These are phyloP conservation scores for Rhegmatorhina hoffmannsi DNA, from an alignment of 2,113 vertebrate species.

Conservation along the genomic window DNA sequence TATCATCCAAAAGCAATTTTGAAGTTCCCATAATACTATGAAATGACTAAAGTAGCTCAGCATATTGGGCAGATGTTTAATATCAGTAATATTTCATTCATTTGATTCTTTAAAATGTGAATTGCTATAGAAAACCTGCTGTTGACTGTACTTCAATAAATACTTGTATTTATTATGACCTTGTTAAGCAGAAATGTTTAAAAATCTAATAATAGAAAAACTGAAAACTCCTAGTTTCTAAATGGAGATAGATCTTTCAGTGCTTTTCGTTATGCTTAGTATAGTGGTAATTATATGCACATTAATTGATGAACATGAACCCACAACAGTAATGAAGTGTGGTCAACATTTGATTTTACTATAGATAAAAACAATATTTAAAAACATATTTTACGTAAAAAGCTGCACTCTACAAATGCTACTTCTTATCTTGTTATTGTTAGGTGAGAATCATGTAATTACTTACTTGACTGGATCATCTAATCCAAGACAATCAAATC, in stretches of 20 bases:
- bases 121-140: background rate
- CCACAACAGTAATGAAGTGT: background rate
- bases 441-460: background rate
- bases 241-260: background rate
- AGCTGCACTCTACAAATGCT: background rate
- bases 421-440: background rate
- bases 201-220: background rate
- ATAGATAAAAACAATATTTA: background rate
- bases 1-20: background rate
- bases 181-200: background rate
- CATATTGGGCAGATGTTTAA: background rate
- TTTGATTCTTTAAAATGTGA: conserved; percentile 9
- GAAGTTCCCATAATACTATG: background rate
- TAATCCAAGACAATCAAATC: background rate
- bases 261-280: background rate
- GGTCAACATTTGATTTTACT: background rate
- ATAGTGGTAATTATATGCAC: background rate
- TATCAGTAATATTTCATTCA: conserved; percentile 20
- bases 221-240: background rate
- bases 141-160: background rate
- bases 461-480: background rate
- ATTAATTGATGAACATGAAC: background rate
- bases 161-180: background rate
- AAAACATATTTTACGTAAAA: background rate
- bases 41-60: conserved; percentile 13